Conservation (phyloP, 1,140 invertebrate species). For the Psix sp. region DNA sequence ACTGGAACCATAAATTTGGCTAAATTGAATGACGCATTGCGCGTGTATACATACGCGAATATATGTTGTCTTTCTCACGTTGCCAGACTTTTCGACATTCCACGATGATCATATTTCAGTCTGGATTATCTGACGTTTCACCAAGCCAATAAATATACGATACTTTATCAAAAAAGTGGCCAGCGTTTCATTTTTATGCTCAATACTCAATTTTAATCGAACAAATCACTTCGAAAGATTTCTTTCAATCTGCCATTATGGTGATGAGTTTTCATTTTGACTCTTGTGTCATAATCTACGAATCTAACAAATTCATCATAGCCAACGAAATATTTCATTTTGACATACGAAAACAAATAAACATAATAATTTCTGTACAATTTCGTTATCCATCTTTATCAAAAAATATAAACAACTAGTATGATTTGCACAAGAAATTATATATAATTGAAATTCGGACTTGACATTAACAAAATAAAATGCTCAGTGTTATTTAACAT, state of each 20-base stretch:
- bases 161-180: slow-evolving; percentile 57
- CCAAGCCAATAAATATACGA: slow-evolving; percentile 54
- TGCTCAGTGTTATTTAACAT: too few relatives aligned
- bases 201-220: slow-evolving; percentile 50
- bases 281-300: slow-evolving; percentile 20
- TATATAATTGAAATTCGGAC: too few relatives aligned
- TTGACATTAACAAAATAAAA: too few relatives aligned
- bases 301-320: too few relatives aligned
- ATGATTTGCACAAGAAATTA: too few relatives aligned
- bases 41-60: slow-evolving; percentile 46
- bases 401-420: too few relatives aligned
- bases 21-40: slow-evolving; percentile 56
- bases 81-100: slow-evolving; percentile 57
- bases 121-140: slow-evolving; percentile 55
- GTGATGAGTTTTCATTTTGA: slow-evolving; percentile 47
- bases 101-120: slow-evolving; percentile 59
- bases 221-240: slow-evolving; percentile 25
- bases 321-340: too few relatives aligned
- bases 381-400: too few relatives aligned
- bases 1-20: slow-evolving; percentile 53
- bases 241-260: slow-evolving; percentile 25
- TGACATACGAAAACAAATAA: too few relatives aligned
- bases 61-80: slow-evolving; percentile 54
- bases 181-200: slow-evolving; percentile 51
- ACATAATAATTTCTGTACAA: too few relatives aligned